Base-by-base conservation (phyloP, 2,797 vertebrate species). In the Hippoglossus hippoglossus region DNA sequence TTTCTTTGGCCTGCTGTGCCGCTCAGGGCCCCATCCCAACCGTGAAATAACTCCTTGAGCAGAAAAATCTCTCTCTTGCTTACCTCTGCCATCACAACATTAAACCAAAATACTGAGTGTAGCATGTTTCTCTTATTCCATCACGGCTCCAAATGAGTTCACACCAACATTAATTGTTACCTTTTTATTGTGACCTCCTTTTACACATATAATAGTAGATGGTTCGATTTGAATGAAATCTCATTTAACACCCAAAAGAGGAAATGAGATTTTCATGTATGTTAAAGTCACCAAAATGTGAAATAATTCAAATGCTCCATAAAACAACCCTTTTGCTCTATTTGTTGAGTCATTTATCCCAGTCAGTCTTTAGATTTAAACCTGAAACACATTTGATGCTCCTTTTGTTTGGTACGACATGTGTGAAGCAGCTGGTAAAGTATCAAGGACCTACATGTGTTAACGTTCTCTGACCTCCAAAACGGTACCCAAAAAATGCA, bases 1-100 rank as follows among this genome's bases (percentile, higher is more conserved):
- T 90, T 91, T 91, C 82, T 82, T 91, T 89, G 82, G 87, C 89
- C 85, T 81, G 89, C 88, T 90, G 87, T 81, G 88, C 75, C 44
- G 63, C 77, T 81, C 78, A 78, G 79, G 80, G 81, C 83, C 84
- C 76, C 82, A 66, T 82, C 85, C 82, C 57, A 84, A 65, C 67
- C 73, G 71, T 75, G 79, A 90, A 91, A 88, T 89, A 86, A 86
- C 88, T 89, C 74, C 73, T 89, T 67, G 67, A 75, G 82, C 83
- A 84, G 67, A 88, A 85, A 18, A 46, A 54, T 71, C 64, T 74
- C 65, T 83, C 71, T 83, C 71, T 69, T 62, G 50, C 52, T 59
- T 69, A 77, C 77, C 57, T 82, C 71, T 67, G 24, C 63, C 72
- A 60, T 67, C 67, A 47, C 63, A 83, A 46, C 39, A 60, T 26